A percentile compares a stretch with the other conserved stretches of the same genome.
Evolutionary conservation across 2,113 vertebrate species (phyloP).

Genomic region (Otis tarda): DNA sequence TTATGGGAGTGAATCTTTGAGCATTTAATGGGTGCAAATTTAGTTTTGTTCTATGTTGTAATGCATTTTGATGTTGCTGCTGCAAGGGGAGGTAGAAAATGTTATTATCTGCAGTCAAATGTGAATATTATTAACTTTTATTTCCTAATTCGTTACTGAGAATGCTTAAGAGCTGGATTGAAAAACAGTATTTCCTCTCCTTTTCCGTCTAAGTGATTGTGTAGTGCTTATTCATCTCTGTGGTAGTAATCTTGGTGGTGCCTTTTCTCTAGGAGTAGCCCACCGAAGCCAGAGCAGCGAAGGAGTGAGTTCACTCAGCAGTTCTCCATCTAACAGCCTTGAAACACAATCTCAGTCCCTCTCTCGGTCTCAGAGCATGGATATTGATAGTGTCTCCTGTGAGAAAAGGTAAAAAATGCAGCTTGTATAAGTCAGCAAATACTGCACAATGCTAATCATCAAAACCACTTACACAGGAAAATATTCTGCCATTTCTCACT

Average conservation of each 20-base stretch:
- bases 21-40: background rate
- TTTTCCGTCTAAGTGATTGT: background rate
- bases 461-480: background rate
- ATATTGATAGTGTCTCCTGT: conserved; percentile 95
- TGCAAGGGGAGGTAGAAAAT: background rate
- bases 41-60: background rate
- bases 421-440: background rate
- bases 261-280: conserved; percentile 84
- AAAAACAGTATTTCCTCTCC: background rate
- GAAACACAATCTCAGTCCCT: conserved; percentile 98
- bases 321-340: conserved; percentile 97
- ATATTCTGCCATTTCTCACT: background rate
- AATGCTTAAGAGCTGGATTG: background rate
- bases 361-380: conserved; percentile 99
- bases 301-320: conserved; percentile 98
- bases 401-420: conserved; percentile 90
- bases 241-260: background rate
- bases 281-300: conserved; percentile 99
- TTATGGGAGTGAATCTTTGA: background rate
- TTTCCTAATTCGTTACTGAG: background rate
- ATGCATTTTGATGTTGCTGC: background rate
- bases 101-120: background rate
- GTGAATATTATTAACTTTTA: background rate
- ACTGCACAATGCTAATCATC: background rate
- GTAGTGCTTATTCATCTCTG: background rate